phyloP scores from a whole-genome alignment of 2,113 vertebrate species.

The Daphoenositta chrysoptera region DNA sequence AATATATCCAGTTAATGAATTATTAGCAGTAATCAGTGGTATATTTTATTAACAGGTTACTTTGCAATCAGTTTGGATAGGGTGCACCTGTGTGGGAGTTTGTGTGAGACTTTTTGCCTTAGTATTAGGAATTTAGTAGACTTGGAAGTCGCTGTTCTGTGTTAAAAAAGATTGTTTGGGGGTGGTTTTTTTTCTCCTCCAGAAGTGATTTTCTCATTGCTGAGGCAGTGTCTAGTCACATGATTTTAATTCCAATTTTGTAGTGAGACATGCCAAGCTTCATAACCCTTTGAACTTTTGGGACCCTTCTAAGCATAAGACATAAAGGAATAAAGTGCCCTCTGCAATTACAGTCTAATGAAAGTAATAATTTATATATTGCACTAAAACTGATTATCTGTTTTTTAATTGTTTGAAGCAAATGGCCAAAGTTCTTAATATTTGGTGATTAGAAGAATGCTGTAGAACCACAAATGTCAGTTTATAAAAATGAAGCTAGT shows the following conservation, averaged over 20 bases:
- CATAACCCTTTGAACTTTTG: neutral
- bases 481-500: slow-evolving; percentile 17
- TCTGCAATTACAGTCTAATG: neutral
- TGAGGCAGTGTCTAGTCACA: neutral
- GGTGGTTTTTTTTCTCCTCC: neutral
- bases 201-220: neutral
- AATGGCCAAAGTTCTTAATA: neutral
- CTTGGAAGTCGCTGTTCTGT: neutral
- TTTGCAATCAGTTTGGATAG: neutral
- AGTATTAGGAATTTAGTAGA: neutral
- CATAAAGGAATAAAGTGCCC: neutral
- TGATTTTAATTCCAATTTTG: neutral
- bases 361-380: neutral
- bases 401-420: neutral
- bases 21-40: neutral
- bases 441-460: neutral
- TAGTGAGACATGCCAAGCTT: neutral
- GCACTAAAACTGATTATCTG: neutral
- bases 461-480: neutral
- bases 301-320: neutral
- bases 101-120: neutral
- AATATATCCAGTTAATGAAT: neutral
- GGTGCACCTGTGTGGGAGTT: neutral
- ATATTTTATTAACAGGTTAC: neutral
- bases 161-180: neutral